phyloP scores from a whole-genome alignment of 2,113 vertebrate genomes.

The Malaclemys terrapin region DNA sequence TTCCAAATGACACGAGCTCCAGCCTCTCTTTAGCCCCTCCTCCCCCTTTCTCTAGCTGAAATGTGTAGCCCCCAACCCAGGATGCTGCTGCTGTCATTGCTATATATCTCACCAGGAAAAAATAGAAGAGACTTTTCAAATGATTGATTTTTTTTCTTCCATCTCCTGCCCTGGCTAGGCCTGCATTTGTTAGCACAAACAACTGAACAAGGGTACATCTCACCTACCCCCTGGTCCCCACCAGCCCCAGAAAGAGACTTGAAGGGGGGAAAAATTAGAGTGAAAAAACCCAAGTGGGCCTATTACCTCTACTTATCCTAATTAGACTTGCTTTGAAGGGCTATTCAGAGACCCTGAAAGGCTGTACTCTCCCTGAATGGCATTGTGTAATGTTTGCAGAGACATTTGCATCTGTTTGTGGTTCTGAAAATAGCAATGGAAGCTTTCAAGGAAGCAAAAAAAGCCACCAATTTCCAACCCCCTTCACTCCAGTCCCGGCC shows the following conservation, averaged over 20 bases:
- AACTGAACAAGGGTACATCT: conserved; percentile 75
- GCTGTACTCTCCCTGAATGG: conserved; percentile 83
- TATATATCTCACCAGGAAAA: conserved; percentile 68
- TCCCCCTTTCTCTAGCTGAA: conserved; percentile 3
- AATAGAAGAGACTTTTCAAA: conserved; percentile 60
- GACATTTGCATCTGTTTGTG: conserved; percentile 98
- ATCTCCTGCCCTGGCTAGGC: conserved; percentile 24
- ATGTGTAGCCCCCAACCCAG: conserved; percentile 71
- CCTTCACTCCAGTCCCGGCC: neutral
- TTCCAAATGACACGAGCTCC: conserved; percentile 89
- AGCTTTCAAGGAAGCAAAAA: conserved; percentile 80
- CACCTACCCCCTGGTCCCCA: neutral
- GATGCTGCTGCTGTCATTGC: conserved; percentile 55
- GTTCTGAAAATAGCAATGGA: conserved; percentile 79
- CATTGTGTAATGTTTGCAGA: conserved; percentile 89
- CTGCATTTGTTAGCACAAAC: conserved; percentile 80
- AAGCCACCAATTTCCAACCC: conserved; percentile 67
- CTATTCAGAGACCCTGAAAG: conserved; percentile 86
- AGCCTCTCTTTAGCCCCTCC: conserved; percentile 70
- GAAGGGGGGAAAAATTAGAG: conserved; percentile 75
- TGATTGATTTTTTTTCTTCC: conserved; percentile 79
- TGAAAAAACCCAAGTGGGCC: conserved; percentile 87
- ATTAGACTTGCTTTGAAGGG: conserved; percentile 92
- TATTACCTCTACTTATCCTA: conserved; percentile 94
- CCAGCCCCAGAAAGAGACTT: conserved; percentile 75